phyloP scores from a whole-genome alignment of 37 sponge, comb jelly and placozoan genomes.

The Dysidea cf. avara region DNA sequence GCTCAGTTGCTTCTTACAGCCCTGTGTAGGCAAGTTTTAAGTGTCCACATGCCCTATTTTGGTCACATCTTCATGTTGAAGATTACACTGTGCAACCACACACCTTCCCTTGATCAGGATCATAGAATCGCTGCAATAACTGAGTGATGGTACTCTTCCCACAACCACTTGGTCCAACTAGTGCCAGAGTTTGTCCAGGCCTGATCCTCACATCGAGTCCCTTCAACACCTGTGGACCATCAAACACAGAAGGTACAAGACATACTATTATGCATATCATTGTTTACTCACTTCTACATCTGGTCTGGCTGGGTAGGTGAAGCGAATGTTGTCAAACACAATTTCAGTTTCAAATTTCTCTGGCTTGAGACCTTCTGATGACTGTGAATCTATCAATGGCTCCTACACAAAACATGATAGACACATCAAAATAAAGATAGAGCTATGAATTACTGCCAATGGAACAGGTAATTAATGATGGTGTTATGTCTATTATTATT shows the following conservation, averaged over 20 bases:
- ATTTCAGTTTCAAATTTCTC: conserved; percentile 33
- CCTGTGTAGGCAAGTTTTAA: too few species aligned
- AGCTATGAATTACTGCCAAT: too few species aligned
- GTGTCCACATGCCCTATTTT: too few species aligned
- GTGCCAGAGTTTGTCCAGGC: conserved; percentile 46
- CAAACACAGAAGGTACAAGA: too few species aligned
- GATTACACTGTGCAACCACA: too few species aligned
- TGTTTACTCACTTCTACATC: conserved; percentile 41
- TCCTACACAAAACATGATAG: conserved; percentile 1
- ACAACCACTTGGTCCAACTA: conserved; percentile 64
- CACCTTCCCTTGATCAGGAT: conserved; percentile 26
- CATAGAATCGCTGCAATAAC: conserved; percentile 60
- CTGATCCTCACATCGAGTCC: conserved; percentile 28
- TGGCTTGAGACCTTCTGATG: conserved; percentile 27
- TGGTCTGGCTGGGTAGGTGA: conserved; percentile 82
- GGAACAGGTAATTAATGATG: too few species aligned
- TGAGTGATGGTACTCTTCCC: conserved; percentile 60
- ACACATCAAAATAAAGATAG: too few species aligned
- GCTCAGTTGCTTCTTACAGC: too few species aligned
- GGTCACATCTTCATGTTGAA: too few species aligned
- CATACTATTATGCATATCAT: neutral
- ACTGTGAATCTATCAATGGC: conserved; percentile 40
- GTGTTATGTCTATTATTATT: too few species aligned
- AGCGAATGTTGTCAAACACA: conserved; percentile 64
- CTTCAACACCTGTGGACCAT: conserved; percentile 66